Conservation (phyloP, 2,113 vertebrate genomes). For the Rhinolophus ferrumequinum region DNA sequence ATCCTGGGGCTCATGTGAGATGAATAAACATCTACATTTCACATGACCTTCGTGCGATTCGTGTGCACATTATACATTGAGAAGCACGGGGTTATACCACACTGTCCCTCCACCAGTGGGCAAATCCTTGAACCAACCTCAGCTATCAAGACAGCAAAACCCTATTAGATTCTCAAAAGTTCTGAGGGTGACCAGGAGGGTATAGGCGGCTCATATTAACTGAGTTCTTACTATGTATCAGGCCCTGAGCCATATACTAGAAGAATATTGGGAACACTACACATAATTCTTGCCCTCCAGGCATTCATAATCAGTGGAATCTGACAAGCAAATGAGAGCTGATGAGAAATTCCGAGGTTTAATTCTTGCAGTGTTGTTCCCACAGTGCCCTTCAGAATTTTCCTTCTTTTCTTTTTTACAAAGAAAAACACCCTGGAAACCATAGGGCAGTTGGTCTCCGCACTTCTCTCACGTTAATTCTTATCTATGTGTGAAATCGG, state of each 20-base stretch:
- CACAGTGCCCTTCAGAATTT: neutral
- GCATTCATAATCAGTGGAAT: neutral
- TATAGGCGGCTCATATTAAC: neutral
- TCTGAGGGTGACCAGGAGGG: neutral
- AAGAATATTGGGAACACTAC: neutral
- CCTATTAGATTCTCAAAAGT: neutral
- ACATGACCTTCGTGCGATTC: neutral
- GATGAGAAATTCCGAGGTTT: neutral
- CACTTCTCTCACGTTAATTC: constrained; percentile 8
- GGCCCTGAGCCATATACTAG: neutral
- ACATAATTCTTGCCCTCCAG: neutral
- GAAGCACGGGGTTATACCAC: accelerated
- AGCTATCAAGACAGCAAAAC: neutral
- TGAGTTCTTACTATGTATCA: neutral
- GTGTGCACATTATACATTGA: accelerated
- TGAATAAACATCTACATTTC: neutral
- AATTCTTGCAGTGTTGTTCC: neutral
- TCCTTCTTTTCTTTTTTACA: neutral
- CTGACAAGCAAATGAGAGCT: neutral
- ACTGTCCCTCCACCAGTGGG: neutral
- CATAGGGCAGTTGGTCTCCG: neutral
- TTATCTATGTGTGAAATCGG: constrained; percentile 67
- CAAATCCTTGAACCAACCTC: neutral
- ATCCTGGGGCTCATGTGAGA: neutral
- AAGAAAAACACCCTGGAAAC: neutral